A percentile compares a stretch with the other conserved stretches of the same genome.
phyloP scores from a whole-genome alignment of 2,797 vertebrate species.

The Periophthalmus magnuspinnatus region DNA sequence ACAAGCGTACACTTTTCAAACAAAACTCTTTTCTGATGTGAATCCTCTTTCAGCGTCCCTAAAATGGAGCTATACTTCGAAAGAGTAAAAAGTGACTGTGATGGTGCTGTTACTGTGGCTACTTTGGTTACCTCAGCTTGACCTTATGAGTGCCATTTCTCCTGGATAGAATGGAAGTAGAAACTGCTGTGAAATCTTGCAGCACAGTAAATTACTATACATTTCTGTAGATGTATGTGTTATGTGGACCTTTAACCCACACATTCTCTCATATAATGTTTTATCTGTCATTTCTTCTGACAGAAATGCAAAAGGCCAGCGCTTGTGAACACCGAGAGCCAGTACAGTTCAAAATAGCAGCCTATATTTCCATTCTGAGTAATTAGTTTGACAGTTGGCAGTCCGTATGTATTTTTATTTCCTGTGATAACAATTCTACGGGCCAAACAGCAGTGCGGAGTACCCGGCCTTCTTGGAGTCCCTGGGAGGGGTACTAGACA shows the following conservation, averaged over 20 bases:
- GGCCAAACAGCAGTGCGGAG: too few relatives aligned
- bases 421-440: too few relatives aligned
- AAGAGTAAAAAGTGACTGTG: too few relatives aligned
- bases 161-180: neutral
- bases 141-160: neutral
- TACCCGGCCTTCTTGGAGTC: too few relatives aligned
- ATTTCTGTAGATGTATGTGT: neutral
- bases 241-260: too few relatives aligned
- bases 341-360: neutral
- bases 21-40: neutral
- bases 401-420: too few relatives aligned
- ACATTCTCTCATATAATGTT: neutral
- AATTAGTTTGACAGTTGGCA: too few relatives aligned
- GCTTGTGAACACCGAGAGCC: neutral
- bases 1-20: conserved; percentile 3
- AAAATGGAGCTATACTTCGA: neutral
- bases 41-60: neutral
- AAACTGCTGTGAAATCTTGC: conserved; percentile 7
- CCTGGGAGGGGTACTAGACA: too few relatives aligned
- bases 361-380: neutral
- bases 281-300: neutral
- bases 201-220: neutral
- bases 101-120: neutral
- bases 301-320: neutral
- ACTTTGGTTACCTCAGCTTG: neutral